Evolutionary conservation across 2,797 vertebrate species (phyloP), one percentile per base, ranked within the genome.

Genomic region (Anguilla marmorata): DNA sequence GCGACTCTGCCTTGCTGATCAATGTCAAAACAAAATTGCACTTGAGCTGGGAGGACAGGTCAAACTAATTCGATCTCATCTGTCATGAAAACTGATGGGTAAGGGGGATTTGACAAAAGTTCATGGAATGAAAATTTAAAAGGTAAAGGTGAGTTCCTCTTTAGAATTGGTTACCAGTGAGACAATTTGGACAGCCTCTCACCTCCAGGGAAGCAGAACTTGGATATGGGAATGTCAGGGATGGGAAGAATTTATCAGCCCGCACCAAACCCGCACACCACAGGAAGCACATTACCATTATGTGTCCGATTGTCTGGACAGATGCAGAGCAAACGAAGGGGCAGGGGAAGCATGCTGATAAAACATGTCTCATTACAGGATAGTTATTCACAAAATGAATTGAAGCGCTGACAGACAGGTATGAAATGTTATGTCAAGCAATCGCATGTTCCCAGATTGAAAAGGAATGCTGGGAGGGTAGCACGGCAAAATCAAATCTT

Each of bases 41-140:
- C 84, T 80, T 12, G 90, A 92, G 93, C 92, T 90, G 93, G 83
- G 89, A 95, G 93, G 91, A 94, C 90, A 90, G 92, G 93, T 93
- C 93, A 92, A 90, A 92, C 91, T 94, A 93, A 95, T 95, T 95
- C 90, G 92, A 92, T 95, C 92, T 93, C 90, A 93, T 94, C 92
- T 91, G 92, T 92, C 94, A 94, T 90, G 91, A 93, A 92, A 94
- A 95, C 93, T 93, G 92, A 94, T 93, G 88, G 90, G 87, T 90
- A 92, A 89, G 89, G 72, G 85, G 88, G 89, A 93, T 93, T 90
- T 90, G 88, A 87, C 50, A 72, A 90, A 89, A 91, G 87, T 37
- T 87, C 92, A 92, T 63, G 60, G 80, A 88, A 86, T 82, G 86
- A 89, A 92, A 91, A 93, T 91, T 91, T 87, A 92, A 92, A 93